Percentiles rank a stretch among this genome's conserved stretches.
phyloP scores from a whole-genome alignment of 2,797 vertebrate species.

The Spinus pinus region DNA sequence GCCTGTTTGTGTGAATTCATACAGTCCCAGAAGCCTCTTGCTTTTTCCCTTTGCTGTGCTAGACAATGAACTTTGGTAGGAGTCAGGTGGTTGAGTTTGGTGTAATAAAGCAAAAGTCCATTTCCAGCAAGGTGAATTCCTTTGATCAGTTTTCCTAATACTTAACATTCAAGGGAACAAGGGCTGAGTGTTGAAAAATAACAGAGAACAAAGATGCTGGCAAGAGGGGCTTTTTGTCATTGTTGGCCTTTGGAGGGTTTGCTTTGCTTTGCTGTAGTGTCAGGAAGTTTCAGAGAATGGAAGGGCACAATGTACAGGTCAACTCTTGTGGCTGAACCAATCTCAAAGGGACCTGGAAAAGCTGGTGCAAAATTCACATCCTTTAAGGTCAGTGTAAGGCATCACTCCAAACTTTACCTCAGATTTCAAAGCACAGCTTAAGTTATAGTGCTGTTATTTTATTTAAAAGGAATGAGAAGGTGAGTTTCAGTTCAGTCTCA shows the following conservation, averaged over 20 bases:
- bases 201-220: not conserved
- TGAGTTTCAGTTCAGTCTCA: not conserved
- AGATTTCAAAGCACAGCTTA: not conserved
- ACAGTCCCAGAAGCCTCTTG: not conserved
- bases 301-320: not conserved
- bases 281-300: not conserved
- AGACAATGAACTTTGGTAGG: not conserved
- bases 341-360: not conserved
- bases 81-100: not conserved
- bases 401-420: not conserved
- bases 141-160: not conserved
- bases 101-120: conserved; percentile 7
- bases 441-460: not conserved
- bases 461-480: not conserved
- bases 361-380: not conserved
- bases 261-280: not conserved
- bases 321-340: not conserved
- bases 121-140: not conserved
- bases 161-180: conserved; percentile 13
- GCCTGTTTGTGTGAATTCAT: not conserved
- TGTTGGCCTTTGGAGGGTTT: not conserved
- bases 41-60: not conserved
- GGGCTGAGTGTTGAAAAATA: not conserved
- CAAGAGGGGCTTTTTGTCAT: not conserved
- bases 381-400: rapidly evolving